Conservation (phyloP, 2,888 invertebrate genomes). For the Oligia fasciuncula region DNA sequence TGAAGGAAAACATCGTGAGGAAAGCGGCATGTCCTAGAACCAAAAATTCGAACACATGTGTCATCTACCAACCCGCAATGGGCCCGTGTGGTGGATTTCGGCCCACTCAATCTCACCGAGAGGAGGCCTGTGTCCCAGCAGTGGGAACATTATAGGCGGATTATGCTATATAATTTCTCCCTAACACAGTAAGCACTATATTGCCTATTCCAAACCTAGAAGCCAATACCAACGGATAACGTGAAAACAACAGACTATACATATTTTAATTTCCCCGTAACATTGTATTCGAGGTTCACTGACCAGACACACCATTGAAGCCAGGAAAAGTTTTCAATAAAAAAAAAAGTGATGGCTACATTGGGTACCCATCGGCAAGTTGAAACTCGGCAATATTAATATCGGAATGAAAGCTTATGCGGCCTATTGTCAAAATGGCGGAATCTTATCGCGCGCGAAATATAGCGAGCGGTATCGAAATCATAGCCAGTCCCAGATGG, state of each 20-base stretch:
- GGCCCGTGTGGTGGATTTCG: background rate
- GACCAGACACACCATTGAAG: constrained; percentile 55
- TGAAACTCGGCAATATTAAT: constrained; percentile 81
- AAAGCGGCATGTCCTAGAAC: background rate
- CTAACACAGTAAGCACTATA: background rate
- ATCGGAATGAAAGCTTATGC: constrained; percentile 78
- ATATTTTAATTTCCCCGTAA: constrained; percentile 50
- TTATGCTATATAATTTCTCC: too few relatives aligned
- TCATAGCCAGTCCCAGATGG: constrained; percentile 37
- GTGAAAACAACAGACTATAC: constrained; percentile 4
- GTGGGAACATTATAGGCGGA: background rate
- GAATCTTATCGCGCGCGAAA: constrained; percentile 54
- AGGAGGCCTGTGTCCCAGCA: background rate
- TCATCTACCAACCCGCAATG: background rate
- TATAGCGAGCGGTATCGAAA: constrained; percentile 58
- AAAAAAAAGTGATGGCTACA: constrained; percentile 73
- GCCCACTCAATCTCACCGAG: background rate
- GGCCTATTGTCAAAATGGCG: constrained; percentile 69
- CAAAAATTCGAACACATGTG: background rate
- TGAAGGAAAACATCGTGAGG: background rate
- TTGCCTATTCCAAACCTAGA: background rate
- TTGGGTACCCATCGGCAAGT: constrained; percentile 77
- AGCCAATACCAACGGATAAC: background rate
- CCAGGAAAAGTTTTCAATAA: constrained; percentile 67
- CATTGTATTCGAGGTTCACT: constrained; percentile 47